Percentiles rank a stretch among this genome's conserved stretches.
Conservation (phyloP, 2,888 invertebrate genomes). For the Sesia apiformis region DNA sequence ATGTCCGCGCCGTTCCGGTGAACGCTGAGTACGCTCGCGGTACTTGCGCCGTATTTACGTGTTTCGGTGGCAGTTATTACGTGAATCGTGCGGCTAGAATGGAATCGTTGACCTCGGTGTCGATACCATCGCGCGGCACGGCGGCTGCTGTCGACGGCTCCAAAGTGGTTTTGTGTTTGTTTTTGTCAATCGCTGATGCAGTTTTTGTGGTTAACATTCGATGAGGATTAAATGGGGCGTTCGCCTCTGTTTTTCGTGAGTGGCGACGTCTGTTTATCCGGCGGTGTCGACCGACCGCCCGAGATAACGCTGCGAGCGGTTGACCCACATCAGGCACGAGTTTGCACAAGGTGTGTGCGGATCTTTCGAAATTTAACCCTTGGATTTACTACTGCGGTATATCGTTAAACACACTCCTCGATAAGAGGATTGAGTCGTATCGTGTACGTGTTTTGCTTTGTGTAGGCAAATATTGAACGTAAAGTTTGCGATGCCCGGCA, state of each 20-base stretch:
- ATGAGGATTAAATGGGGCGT: slow-evolving; percentile 8
- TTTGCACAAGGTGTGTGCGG: slow-evolving; percentile 23
- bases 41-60: slow-evolving; percentile 24
- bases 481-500: slow-evolving; percentile 18
- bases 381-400: slow-evolving; percentile 15
- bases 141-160: slow-evolving; percentile 19
- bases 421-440: slow-evolving; percentile 24
- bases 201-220: slow-evolving; percentile 15
- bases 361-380: slow-evolving; percentile 36
- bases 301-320: slow-evolving; percentile 19
- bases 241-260: slow-evolving; percentile 19
- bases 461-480: slow-evolving; percentile 11
- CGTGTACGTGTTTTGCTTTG: slow-evolving; percentile 26
- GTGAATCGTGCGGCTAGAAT: slow-evolving; percentile 38
- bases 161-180: slow-evolving; percentile 63
- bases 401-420: slow-evolving; percentile 18
- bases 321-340: slow-evolving; percentile 41
- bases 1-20: slow-evolving; percentile 34
- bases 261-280: neutral
- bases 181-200: slow-evolving; percentile 22
- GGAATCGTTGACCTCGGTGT: slow-evolving; percentile 53
- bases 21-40: slow-evolving; percentile 24
- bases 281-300: slow-evolving; percentile 3
- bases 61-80: slow-evolving; percentile 28
- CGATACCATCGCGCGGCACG: slow-evolving; percentile 20